phyloP scores from a whole-genome alignment of 2,888 invertebrate species.

The Hydroisotoma schaefferi region DNA sequence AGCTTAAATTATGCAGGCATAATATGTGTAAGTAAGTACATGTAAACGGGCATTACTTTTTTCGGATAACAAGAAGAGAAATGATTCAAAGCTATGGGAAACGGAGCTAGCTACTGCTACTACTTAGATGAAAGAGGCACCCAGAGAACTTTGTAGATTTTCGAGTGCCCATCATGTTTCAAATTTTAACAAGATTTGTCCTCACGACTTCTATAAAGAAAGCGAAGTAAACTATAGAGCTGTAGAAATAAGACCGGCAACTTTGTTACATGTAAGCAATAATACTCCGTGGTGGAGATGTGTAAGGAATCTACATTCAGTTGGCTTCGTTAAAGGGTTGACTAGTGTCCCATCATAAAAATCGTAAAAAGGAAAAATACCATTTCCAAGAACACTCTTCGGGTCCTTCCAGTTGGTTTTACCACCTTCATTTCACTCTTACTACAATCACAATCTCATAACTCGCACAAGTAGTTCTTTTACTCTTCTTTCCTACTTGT shows the following conservation, averaged over 20 bases:
- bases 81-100: too few species aligned
- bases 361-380: conserved; percentile 30
- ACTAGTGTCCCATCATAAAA: conserved; percentile 34
- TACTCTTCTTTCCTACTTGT: too few species aligned
- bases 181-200: conserved; percentile 7
- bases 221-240: background rate
- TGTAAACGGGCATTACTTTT: too few species aligned
- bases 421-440: conserved; percentile 26
- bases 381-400: conserved; percentile 29
- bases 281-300: background rate
- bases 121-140: too few species aligned
- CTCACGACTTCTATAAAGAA: background rate
- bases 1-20: too few species aligned
- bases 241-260: background rate
- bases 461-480: conserved; percentile 1
- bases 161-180: background rate
- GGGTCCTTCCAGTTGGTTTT: conserved; percentile 20
- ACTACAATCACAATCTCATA: conserved; percentile 7
- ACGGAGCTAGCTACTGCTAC: too few species aligned
- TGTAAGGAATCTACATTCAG: conserved; percentile 15
- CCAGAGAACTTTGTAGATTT: background rate
- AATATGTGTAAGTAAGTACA: too few species aligned
- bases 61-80: too few species aligned
- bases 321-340: conserved; percentile 36
- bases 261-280: background rate